Conservation (phyloP, 2,888 invertebrate species). For the Xestia ashworthii region DNA sequence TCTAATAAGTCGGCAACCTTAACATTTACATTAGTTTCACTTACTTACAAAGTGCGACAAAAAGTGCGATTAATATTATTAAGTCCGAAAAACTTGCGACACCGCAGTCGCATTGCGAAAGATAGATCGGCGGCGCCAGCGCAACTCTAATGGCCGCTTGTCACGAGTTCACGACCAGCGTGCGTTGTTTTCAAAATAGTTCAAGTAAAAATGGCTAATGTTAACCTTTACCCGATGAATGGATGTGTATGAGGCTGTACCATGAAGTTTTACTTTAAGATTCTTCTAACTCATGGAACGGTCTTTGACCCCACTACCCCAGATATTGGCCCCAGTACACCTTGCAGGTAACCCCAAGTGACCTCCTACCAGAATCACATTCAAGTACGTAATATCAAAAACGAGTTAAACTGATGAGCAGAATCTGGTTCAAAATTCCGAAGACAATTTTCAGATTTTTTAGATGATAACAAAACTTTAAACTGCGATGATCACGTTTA, state of each 20-base stretch:
- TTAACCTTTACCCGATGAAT: background rate
- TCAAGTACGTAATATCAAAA: background rate
- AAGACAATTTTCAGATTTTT: background rate
- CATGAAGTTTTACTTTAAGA: background rate
- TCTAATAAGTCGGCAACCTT: conserved; percentile 54
- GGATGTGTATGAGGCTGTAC: background rate
- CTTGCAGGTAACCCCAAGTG: background rate
- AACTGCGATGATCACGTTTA: background rate
- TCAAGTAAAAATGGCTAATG: conserved; percentile 6
- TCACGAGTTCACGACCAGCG: conserved; percentile 61
- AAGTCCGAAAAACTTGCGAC: conserved; percentile 57
- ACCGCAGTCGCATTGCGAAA: conserved; percentile 57
- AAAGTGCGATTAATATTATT: conserved; percentile 61
- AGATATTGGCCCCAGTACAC: background rate
- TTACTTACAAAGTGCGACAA: conserved; percentile 55
- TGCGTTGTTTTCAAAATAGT: conserved; percentile 31
- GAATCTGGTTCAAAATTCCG: background rate
- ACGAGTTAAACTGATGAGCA: background rate
- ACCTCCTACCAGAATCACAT: background rate
- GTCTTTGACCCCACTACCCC: background rate
- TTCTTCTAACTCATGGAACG: background rate
- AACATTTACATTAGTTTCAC: conserved; percentile 65
- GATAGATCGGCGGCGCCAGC: conserved; percentile 46
- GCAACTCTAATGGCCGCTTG: conserved; percentile 45
- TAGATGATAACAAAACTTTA: background rate